These are phyloP conservation scores for Ophioderma brevispina DNA, from an alignment of 35 echinoderm and acorn worm species.

Conservation along the genomic window DNA sequence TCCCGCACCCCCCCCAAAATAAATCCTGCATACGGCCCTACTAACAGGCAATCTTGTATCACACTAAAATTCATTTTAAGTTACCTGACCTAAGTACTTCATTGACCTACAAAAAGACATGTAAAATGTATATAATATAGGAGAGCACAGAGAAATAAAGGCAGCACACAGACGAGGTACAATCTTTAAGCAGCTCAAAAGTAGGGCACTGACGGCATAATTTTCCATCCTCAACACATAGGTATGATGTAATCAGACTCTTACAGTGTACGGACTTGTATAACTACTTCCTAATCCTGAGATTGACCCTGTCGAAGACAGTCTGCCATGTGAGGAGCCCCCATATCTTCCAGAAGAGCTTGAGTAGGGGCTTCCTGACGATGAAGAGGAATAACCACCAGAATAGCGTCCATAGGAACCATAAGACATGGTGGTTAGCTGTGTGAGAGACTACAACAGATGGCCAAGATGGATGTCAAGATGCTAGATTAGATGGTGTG, in stretches of 20 bases:
- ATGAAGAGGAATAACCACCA: neutral
- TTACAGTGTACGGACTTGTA: slow-evolving; percentile 4
- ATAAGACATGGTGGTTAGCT: neutral
- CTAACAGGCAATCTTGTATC: too few relatives aligned
- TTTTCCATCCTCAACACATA: too few relatives aligned
- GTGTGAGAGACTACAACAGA: neutral
- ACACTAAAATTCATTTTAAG: too few relatives aligned
- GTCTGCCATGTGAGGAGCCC: neutral
- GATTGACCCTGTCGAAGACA: neutral
- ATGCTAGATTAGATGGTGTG: neutral
- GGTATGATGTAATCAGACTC: neutral
- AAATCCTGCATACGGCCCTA: too few relatives aligned
- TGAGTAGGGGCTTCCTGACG: neutral
- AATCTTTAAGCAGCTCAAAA: too few relatives aligned
- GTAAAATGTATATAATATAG: too few relatives aligned
- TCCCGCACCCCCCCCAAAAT: too few relatives aligned
- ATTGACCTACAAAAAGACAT: too few relatives aligned
- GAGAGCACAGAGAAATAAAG: too few relatives aligned
- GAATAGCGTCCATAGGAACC: neutral
- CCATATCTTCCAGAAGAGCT: neutral
- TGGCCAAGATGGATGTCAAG: neutral
- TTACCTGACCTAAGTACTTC: too few relatives aligned
- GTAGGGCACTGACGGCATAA: too few relatives aligned
- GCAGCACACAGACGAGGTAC: too few relatives aligned
- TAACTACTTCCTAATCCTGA: slow-evolving; percentile 9